A percentile compares a stretch with the other conserved stretches of the same genome.
Conservation (phyloP, 2,797 vertebrate species). For the Meriones psammophilus region DNA sequence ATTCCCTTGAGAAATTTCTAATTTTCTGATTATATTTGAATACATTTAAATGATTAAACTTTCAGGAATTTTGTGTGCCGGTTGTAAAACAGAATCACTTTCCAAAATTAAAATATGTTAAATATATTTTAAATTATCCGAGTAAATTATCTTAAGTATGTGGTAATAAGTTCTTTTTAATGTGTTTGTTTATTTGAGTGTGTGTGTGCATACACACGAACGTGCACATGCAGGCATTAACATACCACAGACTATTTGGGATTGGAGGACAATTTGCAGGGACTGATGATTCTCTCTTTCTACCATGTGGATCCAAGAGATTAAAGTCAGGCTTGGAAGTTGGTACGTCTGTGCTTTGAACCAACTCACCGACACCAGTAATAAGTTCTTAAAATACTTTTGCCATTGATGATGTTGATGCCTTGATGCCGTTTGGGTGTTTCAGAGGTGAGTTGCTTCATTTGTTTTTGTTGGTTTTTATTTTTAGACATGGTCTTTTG, state of each 20-base stretch:
- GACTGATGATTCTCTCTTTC: background rate
- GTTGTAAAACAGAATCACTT: background rate
- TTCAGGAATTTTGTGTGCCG: background rate
- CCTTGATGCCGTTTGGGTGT: background rate
- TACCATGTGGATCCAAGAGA: background rate
- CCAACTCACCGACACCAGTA: background rate
- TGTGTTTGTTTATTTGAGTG: background rate
- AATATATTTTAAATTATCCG: conserved; percentile 32
- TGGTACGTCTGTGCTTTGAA: background rate
- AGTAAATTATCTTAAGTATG: conserved; percentile 15
- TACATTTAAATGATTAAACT: conserved; percentile 28
- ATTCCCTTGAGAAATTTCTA: conserved; percentile 40
- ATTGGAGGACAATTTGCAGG: background rate
- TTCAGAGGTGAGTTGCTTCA: background rate
- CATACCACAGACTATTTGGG: background rate
- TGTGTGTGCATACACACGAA: background rate
- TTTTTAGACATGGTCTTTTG: background rate
- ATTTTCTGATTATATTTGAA: conserved; percentile 51
- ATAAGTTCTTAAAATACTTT: background rate
- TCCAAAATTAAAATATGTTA: conserved; percentile 33
- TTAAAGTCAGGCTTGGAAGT: background rate
- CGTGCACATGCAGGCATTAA: background rate
- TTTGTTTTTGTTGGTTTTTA: background rate
- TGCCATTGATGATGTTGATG: background rate
- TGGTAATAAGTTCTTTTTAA: background rate